Conservation (phyloP, 1,140 invertebrate genomes). For the Drosophila gunungcola region DNA sequence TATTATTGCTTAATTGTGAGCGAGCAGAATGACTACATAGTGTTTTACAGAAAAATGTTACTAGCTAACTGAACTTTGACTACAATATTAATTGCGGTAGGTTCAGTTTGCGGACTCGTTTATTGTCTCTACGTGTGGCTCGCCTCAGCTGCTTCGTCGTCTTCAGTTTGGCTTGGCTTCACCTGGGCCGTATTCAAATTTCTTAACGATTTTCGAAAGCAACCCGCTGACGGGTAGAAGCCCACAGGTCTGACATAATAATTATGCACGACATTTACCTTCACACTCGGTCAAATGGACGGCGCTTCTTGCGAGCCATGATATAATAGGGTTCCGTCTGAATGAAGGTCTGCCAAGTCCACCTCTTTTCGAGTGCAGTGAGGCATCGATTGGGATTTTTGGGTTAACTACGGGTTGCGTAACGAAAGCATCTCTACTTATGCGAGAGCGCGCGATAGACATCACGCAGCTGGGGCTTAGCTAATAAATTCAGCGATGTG, state of each 20-base stretch:
- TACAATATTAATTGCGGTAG: conserved; percentile 66
- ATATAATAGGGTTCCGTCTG: conserved; percentile 66
- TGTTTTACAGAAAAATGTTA: neutral
- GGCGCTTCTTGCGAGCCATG: conserved; percentile 33
- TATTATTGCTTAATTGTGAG: conserved; percentile 20
- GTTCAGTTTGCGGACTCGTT: conserved; percentile 57
- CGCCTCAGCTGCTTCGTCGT: conserved; percentile 29
- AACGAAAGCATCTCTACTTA: conserved; percentile 32
- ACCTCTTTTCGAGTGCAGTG: conserved; percentile 48
- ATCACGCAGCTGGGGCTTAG: conserved; percentile 41
- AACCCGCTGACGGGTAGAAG: conserved; percentile 29
- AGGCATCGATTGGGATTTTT: conserved; percentile 61
- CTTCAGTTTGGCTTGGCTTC: conserved; percentile 15
- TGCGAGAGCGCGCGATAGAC: conserved; percentile 21
- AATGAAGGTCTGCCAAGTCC: conserved; percentile 18
- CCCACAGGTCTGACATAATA: conserved; percentile 73
- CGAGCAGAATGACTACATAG: conserved; percentile 20
- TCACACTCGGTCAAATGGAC: conserved; percentile 52
- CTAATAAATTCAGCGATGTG: conserved; percentile 65
- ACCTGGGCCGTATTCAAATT: conserved; percentile 40
- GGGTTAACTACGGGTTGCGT: conserved; percentile 55
- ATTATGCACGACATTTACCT: conserved; percentile 74
- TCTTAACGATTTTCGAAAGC: conserved; percentile 68
- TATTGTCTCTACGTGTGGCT: conserved; percentile 43
- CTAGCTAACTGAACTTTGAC: conserved; percentile 22